Base-by-base conservation (phyloP, 2,113 vertebrate species). In the Tragulus kanchil region DNA sequence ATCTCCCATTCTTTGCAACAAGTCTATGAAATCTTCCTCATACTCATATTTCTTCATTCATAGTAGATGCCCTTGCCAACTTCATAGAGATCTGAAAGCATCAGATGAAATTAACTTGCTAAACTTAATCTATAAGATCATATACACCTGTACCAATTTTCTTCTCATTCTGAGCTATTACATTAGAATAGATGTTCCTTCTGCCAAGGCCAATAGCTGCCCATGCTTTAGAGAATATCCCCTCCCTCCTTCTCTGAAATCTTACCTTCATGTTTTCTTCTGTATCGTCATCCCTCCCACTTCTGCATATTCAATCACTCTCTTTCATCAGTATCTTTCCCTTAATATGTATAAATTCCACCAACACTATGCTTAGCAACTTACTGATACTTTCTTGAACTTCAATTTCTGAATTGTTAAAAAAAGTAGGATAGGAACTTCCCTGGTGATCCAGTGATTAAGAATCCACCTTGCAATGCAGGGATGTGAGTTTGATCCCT, bases 1-100 rank as follows among this genome's bases (percentile, higher is more conserved):
- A 85, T 52, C 23, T 85, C n/a, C 23, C 52, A 78, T 59, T 95
- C 45, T 92, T 96, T 89, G 65, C 13, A 78, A 92, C 10, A 82
- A 26, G 79, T 69, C 42, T 85, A 67, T 54, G 79, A 89, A 78
- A 89, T 86, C 48, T 50, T 45, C 54, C 28, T 85, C 71, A 73
- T 69, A 56, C 17, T 67, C 48, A 4, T 96, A 42, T 89, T 94
- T 58, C 56, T 54, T 93, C 78, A 85, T 36, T 93, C 42, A 91
- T 17, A 79, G 62, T 31, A 90, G 26, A 87, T 79, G 69, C 65
- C 14, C 12, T 88, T 81, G 15, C 3, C 71, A 90, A 91, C n/a
- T 61, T 69, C 17, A 71, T n/a, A 48, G 52, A 96, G 82, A 79
- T 90, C 31, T 82, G 67, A 83, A 81, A 17, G 15, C 13, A 48